Base-by-base conservation (phyloP, 2,113 vertebrate species). In the Sylvietta virens region DNA sequence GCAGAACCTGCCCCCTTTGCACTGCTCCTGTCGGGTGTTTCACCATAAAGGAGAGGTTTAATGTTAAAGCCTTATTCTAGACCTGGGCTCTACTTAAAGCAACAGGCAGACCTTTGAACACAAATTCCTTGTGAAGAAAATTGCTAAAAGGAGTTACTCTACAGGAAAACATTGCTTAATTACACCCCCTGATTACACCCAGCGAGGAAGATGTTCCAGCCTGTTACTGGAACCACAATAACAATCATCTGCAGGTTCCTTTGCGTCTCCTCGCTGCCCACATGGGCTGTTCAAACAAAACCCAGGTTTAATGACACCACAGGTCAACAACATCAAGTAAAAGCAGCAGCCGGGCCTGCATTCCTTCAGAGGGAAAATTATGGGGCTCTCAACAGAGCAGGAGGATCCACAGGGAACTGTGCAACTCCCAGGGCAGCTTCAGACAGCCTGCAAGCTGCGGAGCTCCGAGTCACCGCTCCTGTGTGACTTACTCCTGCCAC, bases 161-260 rank as follows among this genome's bases (percentile, higher is more conserved):
- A 14, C 47, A 85, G 82, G 54, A 86, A 86, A 81, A 54, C 71
- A 82, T 13, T 37, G 54, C 37, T 6, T 86, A 93, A 93, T 93
- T 81, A 81, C 7, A 23, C 8, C 80, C 67, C 78, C 48, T 5
- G 17, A 92, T 69, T 65, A 81, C 74, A 80, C 11, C 35, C 69
- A 24, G 86, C 21, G 3, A 76, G 72, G 47, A 90, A 86, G 94
- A 88, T 92, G 95, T 82, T 96, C 50, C 71, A 88, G 88, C 90
- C 94, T 95, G 79, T 54, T 83, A 7, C 42, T 83, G 76, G 47
- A 92, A 92, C 96, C 95, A 95, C 95, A 95, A 86, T 12, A 94
- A 92, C 91, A 94, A 82, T 23, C 42, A 45, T 39, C 82, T 47
- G 50, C 54, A 16, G 57, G 54, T 88, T 66, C 73, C 35, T 71